Percentiles rank a stretch among this genome's conserved stretches.
These are phyloP conservation scores for Tachysurus fulvidraco DNA, from an alignment of 2,113 vertebrate genomes.

Conservation along the genomic window DNA sequence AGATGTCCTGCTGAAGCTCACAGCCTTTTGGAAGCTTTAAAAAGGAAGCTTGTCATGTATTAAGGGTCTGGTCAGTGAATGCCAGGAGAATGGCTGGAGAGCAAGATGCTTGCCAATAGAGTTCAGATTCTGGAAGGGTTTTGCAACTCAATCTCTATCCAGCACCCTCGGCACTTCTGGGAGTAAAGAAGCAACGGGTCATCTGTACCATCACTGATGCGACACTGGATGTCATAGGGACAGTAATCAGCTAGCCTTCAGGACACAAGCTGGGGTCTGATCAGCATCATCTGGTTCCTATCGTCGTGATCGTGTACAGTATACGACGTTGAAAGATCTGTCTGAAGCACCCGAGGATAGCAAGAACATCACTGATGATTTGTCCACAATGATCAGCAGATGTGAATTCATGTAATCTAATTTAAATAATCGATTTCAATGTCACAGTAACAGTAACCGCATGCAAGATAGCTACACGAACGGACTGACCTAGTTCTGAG, in stretches of 20 bases:
- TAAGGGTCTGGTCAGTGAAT: neutral
- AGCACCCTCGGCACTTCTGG: neutral
- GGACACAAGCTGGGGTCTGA: neutral
- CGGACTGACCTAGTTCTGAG: slow-evolving; percentile 63
- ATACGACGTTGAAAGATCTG: neutral
- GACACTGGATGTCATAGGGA: neutral
- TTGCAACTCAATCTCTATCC: neutral
- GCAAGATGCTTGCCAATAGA: neutral
- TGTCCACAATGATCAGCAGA: neutral
- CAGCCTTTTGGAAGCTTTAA: neutral
- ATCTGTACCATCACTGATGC: neutral
- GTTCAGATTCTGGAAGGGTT: neutral
- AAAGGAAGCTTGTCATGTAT: neutral
- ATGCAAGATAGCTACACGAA: neutral
- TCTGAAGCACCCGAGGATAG: too few species aligned
- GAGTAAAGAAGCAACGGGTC: neutral
- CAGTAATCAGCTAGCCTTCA: neutral
- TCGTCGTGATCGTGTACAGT: neutral
- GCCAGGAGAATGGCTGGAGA: neutral
- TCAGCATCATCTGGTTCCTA: neutral
- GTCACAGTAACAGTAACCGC: neutral
- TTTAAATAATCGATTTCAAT: neutral
- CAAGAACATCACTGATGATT: neutral
- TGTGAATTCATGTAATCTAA: neutral
- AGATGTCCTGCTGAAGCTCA: neutral